Conservation (phyloP, 2,888 invertebrate genomes). For the Tipula unca region DNA sequence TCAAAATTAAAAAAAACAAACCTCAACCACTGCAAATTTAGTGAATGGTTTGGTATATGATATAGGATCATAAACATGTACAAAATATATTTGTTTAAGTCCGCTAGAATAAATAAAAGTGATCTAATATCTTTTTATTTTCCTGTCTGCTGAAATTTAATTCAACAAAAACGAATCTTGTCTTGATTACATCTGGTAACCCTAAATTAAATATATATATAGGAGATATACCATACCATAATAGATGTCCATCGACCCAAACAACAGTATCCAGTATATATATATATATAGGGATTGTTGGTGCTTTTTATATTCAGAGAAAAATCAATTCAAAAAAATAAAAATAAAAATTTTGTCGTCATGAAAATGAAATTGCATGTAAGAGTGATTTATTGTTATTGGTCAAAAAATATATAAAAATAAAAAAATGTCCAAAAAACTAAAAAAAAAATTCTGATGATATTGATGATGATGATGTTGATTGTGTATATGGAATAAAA, state of each 20-base stretch:
- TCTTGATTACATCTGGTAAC: neutral
- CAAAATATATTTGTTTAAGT: too few species aligned
- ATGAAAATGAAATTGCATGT: constrained; percentile 14
- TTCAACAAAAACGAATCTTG: neutral
- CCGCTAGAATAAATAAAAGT: too few species aligned
- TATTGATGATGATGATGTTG: neutral
- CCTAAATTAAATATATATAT: neutral
- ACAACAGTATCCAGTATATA: neutral
- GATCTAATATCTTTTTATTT: neutral
- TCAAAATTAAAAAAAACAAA: too few species aligned
- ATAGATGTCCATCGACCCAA: neutral
- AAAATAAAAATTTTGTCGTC: constrained; percentile 1
- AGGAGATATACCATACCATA: neutral
- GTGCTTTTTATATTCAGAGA: neutral
- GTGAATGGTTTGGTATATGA: too few species aligned
- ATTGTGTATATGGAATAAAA: neutral
- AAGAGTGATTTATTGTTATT: constrained; percentile 14
- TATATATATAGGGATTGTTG: neutral
- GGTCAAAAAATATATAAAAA: neutral
- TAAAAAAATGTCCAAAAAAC: neutral
- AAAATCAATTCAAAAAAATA: neutral
- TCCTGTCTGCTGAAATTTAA: neutral
- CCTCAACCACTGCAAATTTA: too few species aligned
- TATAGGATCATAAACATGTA: too few species aligned
- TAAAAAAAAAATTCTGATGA: neutral